Base-by-base conservation (phyloP, 2,888 invertebrate species). In the Ennomos quercinarius region DNA sequence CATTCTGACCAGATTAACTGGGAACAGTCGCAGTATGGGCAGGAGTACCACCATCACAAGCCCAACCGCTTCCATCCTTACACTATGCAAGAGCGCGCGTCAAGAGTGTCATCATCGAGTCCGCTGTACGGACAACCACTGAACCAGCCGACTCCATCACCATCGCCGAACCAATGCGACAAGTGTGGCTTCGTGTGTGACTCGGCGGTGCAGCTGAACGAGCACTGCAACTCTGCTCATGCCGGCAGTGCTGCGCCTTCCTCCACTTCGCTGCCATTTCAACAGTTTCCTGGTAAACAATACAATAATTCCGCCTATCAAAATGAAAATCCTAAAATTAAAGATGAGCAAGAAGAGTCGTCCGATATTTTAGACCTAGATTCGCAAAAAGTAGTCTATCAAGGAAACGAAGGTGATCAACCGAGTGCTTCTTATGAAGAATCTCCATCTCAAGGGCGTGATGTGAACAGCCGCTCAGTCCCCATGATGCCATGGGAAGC, bases 281-380 rank as follows among this genome's bases (percentile, higher is more conserved):
- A 93, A 75, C 93, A 93, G 72, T 94, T 89, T 72, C 81, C 88
- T 66, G 85, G 87, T 50, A 93, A 93, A 71, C 88, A 89, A 63
- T 93, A 91, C 68, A 91, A 83, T 58, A 86, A 83, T 74, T 66
- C 90, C 1, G 83, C 84, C 55, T 93, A 89, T 72, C 90, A 90
- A 70, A 88, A 85, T 69, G 93, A 94, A 45, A 92, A 83, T 61
- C 58, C 82, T 2, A 94, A 94, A 64, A 72, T 93, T 0, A 95
- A 95, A 75, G 94, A 94, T 73, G 95, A 95, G 75, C 94, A 94
- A 49, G 95, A 96, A 74, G 95, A 95, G 60, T 95, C 95, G 47
- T 95, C 96, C 10, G 97, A 98, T 76, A 96, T 98, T 67, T 93
- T 98, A 55, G 98, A 98, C 81, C 89, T 98, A 63, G 98, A 98